Percentiles rank a stretch among this genome's conserved stretches.
Conservation (phyloP, 1,140 invertebrate species). For the Plectrocnemia conspersa region DNA sequence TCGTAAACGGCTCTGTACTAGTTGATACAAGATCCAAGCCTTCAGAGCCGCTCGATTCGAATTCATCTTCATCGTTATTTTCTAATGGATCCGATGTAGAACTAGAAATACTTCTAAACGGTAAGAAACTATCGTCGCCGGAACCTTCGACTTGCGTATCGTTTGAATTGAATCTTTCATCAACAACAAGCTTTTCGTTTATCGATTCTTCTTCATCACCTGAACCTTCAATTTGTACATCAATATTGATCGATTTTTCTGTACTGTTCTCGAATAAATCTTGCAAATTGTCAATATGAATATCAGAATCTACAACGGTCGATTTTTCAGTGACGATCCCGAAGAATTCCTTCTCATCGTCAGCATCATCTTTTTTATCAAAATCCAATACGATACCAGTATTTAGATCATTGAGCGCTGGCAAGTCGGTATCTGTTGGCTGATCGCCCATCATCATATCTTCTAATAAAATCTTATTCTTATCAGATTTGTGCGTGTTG, state of each 20-base stretch:
- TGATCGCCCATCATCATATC: conserved; percentile 59
- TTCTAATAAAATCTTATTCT: conserved; percentile 44
- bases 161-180: background rate
- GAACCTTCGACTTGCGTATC: conserved; percentile 38
- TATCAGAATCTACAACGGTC: background rate
- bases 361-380: conserved; percentile 45
- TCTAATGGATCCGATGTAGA: conserved; percentile 19
- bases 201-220: conserved; percentile 13
- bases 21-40: conserved; percentile 1
- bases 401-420: conserved; percentile 43
- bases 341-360: conserved; percentile 37
- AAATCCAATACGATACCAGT: conserved; percentile 43
- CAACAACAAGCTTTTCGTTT: background rate
- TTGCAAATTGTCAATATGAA: conserved; percentile 38
- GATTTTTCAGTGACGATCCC: conserved; percentile 22
- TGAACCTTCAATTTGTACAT: conserved; percentile 12
- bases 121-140: conserved; percentile 13
- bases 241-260: conserved; percentile 11
- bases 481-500: conserved; percentile 53
- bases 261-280: conserved; percentile 20
- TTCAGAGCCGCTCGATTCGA: conserved; percentile 35
- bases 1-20: conserved; percentile 1
- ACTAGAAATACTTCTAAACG: background rate
- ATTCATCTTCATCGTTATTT: conserved; percentile 39
- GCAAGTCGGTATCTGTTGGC: conserved; percentile 44